phyloP scores from a whole-genome alignment of 1,140 invertebrate species.

The Aculops lycopersici region DNA sequence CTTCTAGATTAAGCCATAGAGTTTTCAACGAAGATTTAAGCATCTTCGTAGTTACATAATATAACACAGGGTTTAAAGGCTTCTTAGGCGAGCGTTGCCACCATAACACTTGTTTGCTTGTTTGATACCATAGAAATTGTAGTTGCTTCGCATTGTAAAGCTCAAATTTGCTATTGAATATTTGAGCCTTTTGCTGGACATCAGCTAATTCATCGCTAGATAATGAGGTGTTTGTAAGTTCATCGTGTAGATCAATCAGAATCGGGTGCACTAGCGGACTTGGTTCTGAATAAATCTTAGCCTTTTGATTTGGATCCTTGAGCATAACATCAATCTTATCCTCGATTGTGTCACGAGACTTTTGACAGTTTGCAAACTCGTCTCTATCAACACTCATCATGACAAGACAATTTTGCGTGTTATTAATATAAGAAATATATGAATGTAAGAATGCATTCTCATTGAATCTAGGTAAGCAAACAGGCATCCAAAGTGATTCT shows the following conservation, averaged over 20 bases:
- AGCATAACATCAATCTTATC: slow-evolving; percentile 4
- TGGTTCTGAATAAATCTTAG: background rate
- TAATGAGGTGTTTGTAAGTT: background rate
- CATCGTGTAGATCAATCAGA: slow-evolving; percentile 1
- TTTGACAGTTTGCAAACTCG: slow-evolving; percentile 9
- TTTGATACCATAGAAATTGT: slow-evolving; percentile 8
- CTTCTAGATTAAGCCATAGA: slow-evolving; percentile 5
- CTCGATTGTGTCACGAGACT: background rate
- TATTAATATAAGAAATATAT: slow-evolving; percentile 7
- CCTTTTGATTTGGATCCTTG: background rate
- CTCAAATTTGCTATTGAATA: no score
- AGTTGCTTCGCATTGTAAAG: no score
- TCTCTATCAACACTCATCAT: slow-evolving; percentile 7
- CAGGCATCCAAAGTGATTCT: slow-evolving; percentile 9
- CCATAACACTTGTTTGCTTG: slow-evolving; percentile 1
- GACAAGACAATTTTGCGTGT: slow-evolving; percentile 5
- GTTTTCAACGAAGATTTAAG: slow-evolving; percentile 7
- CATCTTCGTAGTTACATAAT: slow-evolving; percentile 7
- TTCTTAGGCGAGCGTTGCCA: slow-evolving; percentile 1
- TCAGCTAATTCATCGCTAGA: slow-evolving; percentile 2
- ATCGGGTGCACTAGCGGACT: background rate
- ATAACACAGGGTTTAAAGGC: slow-evolving; percentile 4
- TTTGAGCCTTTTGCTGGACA: no score
- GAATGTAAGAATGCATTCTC: slow-evolving; percentile 7
- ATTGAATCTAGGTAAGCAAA: slow-evolving; percentile 9